phyloP scores from a whole-genome alignment of 64 coral and sea anemone genomes.

The Acropora yongei region DNA sequence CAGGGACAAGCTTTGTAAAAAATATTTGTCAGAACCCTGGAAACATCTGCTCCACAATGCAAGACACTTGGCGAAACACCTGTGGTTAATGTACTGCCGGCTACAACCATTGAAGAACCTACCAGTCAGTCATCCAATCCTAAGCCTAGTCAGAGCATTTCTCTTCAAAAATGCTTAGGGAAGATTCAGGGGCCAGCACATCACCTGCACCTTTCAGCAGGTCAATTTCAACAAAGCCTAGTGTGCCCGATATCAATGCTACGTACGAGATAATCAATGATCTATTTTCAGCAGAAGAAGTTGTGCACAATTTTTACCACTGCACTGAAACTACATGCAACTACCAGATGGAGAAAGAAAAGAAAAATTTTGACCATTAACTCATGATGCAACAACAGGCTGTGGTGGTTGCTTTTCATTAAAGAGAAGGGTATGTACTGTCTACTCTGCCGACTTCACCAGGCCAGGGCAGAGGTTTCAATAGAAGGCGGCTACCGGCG shows the following conservation, averaged over 20 bases:
- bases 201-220: background rate
- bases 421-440: slow-evolving; percentile 2
- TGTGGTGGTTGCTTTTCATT: slow-evolving; percentile 36
- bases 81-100: background rate
- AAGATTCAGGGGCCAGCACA: slow-evolving; percentile 14
- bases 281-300: slow-evolving; percentile 3
- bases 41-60: background rate
- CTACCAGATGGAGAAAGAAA: slow-evolving; percentile 31
- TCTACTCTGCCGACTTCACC: slow-evolving; percentile 25
- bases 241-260: slow-evolving; percentile 3
- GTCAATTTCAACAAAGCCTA: slow-evolving; percentile 10
- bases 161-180: slow-evolving; percentile 2
- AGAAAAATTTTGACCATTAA: slow-evolving; percentile 12
- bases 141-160: slow-evolving; percentile 15
- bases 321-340: slow-evolving; percentile 5
- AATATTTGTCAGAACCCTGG: no score
- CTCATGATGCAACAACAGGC: slow-evolving; percentile 20
- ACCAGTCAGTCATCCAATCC: slow-evolving; percentile 10
- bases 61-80: background rate
- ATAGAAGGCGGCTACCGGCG: no score
- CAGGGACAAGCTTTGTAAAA: no score
- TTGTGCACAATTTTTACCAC: slow-evolving; percentile 41
- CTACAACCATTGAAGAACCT: slow-evolving; percentile 14
- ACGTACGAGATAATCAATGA: background rate
- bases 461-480: background rate